Conservation (phyloP, 2,888 invertebrate genomes). For the Yponomeuta malinellus region DNA sequence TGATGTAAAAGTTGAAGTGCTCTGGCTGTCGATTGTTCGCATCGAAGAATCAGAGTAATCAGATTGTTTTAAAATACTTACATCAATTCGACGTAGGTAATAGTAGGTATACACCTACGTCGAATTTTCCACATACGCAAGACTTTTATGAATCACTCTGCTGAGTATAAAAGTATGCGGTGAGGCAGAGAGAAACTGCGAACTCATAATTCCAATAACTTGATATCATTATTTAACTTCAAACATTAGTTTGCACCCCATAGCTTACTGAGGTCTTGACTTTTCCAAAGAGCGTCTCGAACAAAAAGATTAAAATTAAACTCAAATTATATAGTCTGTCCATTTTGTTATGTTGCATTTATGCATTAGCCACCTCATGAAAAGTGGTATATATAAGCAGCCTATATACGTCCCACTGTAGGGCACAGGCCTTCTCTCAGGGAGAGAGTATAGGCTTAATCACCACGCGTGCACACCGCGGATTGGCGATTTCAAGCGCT, state of each 20-base stretch:
- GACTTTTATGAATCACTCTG: background rate
- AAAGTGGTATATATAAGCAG: no score
- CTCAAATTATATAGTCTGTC: slow-evolving; percentile 2
- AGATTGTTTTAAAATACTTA: no score
- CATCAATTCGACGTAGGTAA: no score
- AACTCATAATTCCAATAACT: slow-evolving; percentile 64
- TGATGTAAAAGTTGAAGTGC: no score
- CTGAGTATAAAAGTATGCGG: background rate
- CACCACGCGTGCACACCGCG: no score
- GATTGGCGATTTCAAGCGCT: no score
- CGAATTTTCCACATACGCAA: background rate
- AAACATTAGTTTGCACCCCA: slow-evolving; percentile 72
- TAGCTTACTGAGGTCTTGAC: slow-evolving; percentile 35
- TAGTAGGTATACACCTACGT: no score
- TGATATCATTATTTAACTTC: slow-evolving; percentile 67
- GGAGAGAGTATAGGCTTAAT: no score
- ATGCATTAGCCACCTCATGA: background rate
- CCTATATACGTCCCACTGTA: no score
- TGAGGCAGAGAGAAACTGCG: slow-evolving; percentile 47
- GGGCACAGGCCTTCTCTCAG: no score
- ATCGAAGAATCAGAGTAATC: no score
- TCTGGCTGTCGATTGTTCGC: no score
- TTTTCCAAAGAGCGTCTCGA: background rate
- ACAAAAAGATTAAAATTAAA: background rate
- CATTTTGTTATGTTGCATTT: background rate